phyloP scores from a whole-genome alignment of 2,888 invertebrate species.

The Lasius fuliginosus region DNA sequence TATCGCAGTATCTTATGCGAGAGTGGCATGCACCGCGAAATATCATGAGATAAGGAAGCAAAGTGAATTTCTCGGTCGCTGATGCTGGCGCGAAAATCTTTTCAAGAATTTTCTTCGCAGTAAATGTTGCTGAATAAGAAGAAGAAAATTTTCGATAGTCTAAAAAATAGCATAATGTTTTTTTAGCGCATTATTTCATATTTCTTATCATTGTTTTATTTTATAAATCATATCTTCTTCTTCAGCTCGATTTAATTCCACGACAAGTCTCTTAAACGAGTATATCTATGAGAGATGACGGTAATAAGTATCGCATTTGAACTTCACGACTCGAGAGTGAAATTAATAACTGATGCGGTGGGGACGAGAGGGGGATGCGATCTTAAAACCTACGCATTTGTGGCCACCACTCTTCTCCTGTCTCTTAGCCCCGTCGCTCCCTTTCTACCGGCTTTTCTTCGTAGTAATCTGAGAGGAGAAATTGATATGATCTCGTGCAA shows the following conservation, averaged over 20 bases:
- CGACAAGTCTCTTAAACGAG: background rate
- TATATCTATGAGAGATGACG: background rate
- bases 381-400: slow-evolving; percentile 34
- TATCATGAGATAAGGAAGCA: slow-evolving; percentile 24
- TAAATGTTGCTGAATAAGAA: background rate
- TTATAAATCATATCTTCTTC: background rate
- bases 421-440: background rate
- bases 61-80: background rate
- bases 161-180: background rate
- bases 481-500: slow-evolving; percentile 74
- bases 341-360: slow-evolving; percentile 30
- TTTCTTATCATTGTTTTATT: slow-evolving; percentile 1
- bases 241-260: background rate
- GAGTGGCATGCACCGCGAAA: slow-evolving; percentile 9
- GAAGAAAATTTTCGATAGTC: background rate
- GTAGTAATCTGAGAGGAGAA: slow-evolving; percentile 70
- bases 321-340: slow-evolving; percentile 21
- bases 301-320: slow-evolving; percentile 10
- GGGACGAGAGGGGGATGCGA: background rate
- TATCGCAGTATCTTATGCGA: slow-evolving; percentile 21
- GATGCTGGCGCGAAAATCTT: background rate
- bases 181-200: background rate
- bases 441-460: slow-evolving; percentile 50
- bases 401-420: background rate
- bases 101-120: background rate